phyloP scores from a whole-genome alignment of 2,888 invertebrate species.

The Aporophyla lueneburgensis region DNA sequence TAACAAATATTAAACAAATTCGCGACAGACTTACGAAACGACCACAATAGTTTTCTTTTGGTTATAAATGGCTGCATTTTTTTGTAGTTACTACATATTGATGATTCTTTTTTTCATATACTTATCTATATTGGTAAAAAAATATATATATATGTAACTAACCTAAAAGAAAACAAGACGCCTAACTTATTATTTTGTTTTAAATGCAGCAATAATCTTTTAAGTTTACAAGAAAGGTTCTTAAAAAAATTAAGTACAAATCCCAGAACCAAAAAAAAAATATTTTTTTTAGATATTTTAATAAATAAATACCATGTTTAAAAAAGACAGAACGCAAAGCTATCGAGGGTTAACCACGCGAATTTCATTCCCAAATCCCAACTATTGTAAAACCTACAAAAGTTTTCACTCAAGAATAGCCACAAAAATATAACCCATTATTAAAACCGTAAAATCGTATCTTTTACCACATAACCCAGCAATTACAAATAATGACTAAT shows the following conservation, averaged over 20 bases:
- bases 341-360: not conserved
- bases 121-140: not conserved
- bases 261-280: not conserved
- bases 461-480: not conserved
- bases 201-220: not conserved
- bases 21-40: not conserved
- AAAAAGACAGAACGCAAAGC: not conserved
- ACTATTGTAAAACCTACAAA: not conserved
- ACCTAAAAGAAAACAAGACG: not conserved
- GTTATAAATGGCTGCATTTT: not conserved
- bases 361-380: too few relatives aligned
- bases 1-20: not conserved
- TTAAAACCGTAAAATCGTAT: not conserved
- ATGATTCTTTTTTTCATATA: not conserved
- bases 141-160: too few relatives aligned
- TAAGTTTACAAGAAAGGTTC: not conserved
- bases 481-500: slow-evolving; percentile 39
- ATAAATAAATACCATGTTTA: not conserved
- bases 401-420: not conserved
- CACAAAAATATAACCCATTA: not conserved
- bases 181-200: not conserved
- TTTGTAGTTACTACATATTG: too few relatives aligned
- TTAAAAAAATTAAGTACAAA: not conserved
- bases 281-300: not conserved
- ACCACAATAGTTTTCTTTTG: not conserved